Base-by-base conservation (phyloP, 2,797 vertebrate species). In the Vespertilio murinus region DNA sequence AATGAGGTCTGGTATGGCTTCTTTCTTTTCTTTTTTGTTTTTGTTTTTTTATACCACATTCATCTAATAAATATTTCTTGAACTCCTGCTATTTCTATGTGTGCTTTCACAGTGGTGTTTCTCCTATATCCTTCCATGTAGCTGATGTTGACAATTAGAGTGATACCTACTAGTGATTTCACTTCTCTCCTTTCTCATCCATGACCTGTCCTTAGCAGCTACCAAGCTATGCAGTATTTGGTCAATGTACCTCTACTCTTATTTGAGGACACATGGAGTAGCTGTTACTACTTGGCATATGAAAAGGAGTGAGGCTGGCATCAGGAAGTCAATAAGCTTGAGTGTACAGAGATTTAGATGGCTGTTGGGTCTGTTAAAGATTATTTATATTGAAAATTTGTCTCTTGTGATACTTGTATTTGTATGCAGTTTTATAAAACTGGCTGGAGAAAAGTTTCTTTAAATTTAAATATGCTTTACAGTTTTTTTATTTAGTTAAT, bases 271-370 rank as follows among this genome's bases (percentile, higher is more conserved):
- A 52, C 18, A 5, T 17, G 18, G 33, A 65, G 18, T 33, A 59
- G 71, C 69, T 93, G 12, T 61, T 23, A 45, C 38, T 67, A 7
- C 17, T 40, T 70, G 95, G 91, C 70, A 77, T 82, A 16, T 83
- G 81, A 67, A 86, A 95, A 95, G 67, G 65, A 94, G 40, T 82
- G 81, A 96, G 94, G 56, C 61, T 95, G 90, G 91, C 90, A 92
- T 95, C 94, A 91, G 95, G 91, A 97, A 83, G 77, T 95, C 82
- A 61, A 49, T 61, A 59, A 91, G 92, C 88, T n/a, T 95, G 90
- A 88, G 33, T 33, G 8, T 92, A 79, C 85, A 93, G 94, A 85
- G 90, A 18, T 71, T 90, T 40, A 74, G 18, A 18, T 82, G 70
- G 71, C 33, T 91, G 6, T 77, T 56, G n/a, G 23, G 25, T 77